Evolutionary conservation across 2,888 invertebrate genomes (phyloP).

Genomic region (Sepiola atlantica): DNA sequence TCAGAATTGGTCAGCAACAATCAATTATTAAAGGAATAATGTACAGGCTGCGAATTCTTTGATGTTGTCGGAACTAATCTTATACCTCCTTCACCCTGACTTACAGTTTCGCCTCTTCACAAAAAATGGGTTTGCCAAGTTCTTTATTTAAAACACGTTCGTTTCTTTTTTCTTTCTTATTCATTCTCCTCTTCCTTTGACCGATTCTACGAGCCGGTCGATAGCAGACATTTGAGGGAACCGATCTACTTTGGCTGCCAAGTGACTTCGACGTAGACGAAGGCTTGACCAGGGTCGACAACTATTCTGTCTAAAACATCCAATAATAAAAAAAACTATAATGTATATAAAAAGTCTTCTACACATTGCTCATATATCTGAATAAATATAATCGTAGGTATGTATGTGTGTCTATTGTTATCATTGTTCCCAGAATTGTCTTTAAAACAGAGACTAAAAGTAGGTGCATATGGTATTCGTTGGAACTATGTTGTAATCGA

Average conservation of each 20-base stretch:
- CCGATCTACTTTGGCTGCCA: neutral
- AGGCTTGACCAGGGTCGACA: neutral
- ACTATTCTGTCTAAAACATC: neutral
- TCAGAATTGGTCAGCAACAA: neutral
- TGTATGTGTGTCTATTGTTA: neutral
- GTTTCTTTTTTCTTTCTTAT: neutral
- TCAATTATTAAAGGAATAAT: constrained; percentile 21
- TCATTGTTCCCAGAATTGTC: too few species aligned
- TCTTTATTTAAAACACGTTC: neutral
- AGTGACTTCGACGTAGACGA: neutral
- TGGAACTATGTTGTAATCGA: too few species aligned
- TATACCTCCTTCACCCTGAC: neutral
- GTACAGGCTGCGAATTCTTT: neutral
- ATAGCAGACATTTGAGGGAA: neutral
- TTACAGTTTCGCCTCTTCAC: neutral
- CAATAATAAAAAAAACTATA: neutral
- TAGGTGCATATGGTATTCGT: too few species aligned
- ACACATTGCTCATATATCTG: neutral
- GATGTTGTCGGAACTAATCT: neutral
- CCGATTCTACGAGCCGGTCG: neutral
- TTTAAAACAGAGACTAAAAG: too few species aligned
- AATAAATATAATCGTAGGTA: neutral
- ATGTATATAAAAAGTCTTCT: too few species aligned
- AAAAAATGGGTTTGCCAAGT: neutral
- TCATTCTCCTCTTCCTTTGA: neutral